These are phyloP conservation scores for Nematopogon swammerdamellus DNA, from an alignment of 2,888 invertebrate species.

Conservation along the genomic window DNA sequence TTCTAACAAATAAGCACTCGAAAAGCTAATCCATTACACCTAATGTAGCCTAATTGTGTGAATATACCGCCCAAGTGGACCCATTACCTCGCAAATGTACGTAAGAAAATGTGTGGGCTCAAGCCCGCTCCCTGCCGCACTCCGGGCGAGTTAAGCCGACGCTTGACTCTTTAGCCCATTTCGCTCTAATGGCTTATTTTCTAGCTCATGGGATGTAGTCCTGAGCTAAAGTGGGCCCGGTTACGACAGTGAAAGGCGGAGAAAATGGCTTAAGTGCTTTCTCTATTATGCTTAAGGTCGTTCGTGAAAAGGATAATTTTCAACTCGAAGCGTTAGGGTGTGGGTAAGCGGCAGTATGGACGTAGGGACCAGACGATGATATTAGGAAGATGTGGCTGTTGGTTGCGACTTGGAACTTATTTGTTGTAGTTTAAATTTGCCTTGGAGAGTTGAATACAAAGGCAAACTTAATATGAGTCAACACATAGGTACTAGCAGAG, in stretches of 20 bases:
- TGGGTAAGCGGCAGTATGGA: not conserved
- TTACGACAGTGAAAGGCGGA: slow-evolving; percentile 57
- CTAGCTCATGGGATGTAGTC: slow-evolving; percentile 50
- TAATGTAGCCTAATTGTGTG: slow-evolving; percentile 49
- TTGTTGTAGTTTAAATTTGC: too few relatives aligned
- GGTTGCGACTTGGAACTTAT: too few relatives aligned
- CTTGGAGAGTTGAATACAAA: too few relatives aligned
- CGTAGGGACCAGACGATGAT: too few relatives aligned
- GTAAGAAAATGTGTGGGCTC: not conserved
- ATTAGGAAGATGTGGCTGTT: not conserved
- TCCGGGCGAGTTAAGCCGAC: slow-evolving; percentile 11
- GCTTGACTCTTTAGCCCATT: slow-evolving; percentile 30
- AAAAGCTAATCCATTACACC: slow-evolving; percentile 38
- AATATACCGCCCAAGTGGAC: slow-evolving; percentile 49
- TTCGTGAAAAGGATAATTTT: slow-evolving; percentile 57
- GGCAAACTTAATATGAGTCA: too few relatives aligned
- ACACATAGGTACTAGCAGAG: too few relatives aligned
- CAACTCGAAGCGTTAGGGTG: slow-evolving; percentile 24
- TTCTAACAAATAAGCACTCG: not conserved
- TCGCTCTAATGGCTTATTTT: slow-evolving; percentile 50
- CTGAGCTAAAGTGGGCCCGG: slow-evolving; percentile 46
- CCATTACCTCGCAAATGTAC: slow-evolving; percentile 28
- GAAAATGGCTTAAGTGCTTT: slow-evolving; percentile 58
- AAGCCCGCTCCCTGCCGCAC: not conserved
- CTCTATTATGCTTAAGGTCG: slow-evolving; percentile 57